phyloP scores from a whole-genome alignment of 2,797 vertebrate species.

The Rhinella marina region DNA sequence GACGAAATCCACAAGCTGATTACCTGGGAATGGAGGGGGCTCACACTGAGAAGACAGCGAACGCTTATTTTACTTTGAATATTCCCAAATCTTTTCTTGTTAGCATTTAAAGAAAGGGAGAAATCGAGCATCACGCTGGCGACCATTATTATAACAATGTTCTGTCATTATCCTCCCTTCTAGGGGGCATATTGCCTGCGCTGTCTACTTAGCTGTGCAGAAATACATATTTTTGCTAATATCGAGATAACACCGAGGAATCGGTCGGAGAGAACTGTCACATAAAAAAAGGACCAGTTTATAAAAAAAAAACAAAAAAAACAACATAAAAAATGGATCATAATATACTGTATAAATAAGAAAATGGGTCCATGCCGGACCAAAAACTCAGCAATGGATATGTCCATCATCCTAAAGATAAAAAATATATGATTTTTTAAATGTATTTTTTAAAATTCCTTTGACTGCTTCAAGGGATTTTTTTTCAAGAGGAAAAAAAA shows the following conservation, averaged over 20 bases:
- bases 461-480: neutral
- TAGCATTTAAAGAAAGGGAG: slow-evolving; percentile 69
- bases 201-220: slow-evolving; percentile 70
- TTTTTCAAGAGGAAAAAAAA: neutral
- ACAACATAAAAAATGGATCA: too few relatives aligned
- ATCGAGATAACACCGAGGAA: slow-evolving; percentile 38
- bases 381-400: too few relatives aligned
- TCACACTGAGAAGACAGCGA: slow-evolving; percentile 57
- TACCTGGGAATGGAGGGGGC: slow-evolving; percentile 58
- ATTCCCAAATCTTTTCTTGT: slow-evolving; percentile 70
- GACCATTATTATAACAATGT: slow-evolving; percentile 67
- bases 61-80: slow-evolving; percentile 63
- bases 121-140: slow-evolving; percentile 67
- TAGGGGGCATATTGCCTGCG: slow-evolving; percentile 72
- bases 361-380: too few relatives aligned
- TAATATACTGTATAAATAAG: too few relatives aligned
- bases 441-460: neutral
- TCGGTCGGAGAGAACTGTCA: slow-evolving; percentile 24
- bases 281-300: neutral
- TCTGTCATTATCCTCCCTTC: slow-evolving; percentile 71
- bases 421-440: too few relatives aligned
- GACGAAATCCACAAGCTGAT: slow-evolving; percentile 64
- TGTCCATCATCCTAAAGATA: too few relatives aligned
- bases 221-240: slow-evolving; percentile 65
- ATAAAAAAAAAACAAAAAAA: too few relatives aligned